A percentile compares a stretch with the other conserved stretches of the same genome.
Evolutionary conservation across 2,797 vertebrate genomes (phyloP).

Genomic region (Crocodylus rhombifer): DNA sequence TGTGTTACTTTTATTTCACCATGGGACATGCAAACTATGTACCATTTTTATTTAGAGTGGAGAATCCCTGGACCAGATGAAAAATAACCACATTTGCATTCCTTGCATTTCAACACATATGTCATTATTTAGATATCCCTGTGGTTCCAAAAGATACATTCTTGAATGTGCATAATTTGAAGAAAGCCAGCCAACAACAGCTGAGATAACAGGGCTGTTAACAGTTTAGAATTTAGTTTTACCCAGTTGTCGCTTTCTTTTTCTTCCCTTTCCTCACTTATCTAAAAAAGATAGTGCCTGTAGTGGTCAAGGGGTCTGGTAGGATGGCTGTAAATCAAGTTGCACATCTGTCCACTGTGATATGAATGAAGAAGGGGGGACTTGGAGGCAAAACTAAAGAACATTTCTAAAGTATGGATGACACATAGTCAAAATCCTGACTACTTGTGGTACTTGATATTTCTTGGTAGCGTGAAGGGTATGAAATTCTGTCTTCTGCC

Average conservation of each 20-base stretch:
- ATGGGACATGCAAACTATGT: neutral
- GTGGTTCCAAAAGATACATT: neutral
- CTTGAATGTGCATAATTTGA: neutral
- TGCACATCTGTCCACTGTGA: neutral
- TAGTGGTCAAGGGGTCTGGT: rapidly evolving
- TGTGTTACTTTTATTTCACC: neutral
- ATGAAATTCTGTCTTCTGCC: neutral
- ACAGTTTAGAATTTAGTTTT: rapidly evolving
- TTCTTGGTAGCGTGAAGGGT: neutral
- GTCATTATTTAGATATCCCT: constrained; percentile 8
- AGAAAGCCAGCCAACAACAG: neutral
- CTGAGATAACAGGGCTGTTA: neutral
- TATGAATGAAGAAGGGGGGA: rapidly evolving
- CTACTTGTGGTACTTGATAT: neutral
- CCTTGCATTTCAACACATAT: constrained; percentile 44
- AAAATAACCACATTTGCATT: neutral
- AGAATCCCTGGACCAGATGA: neutral
- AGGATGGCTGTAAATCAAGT: constrained; percentile 2
- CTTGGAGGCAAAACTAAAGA: rapidly evolving
- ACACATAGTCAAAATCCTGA: rapidly evolving
- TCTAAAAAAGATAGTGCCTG: neutral
- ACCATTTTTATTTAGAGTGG: neutral
- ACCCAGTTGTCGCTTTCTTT: neutral
- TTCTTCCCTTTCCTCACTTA: rapidly evolving
- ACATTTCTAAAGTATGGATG: too few relatives aligned